phyloP scores from a whole-genome alignment of 1,140 invertebrate species.

The Drosophila baimaii region DNA sequence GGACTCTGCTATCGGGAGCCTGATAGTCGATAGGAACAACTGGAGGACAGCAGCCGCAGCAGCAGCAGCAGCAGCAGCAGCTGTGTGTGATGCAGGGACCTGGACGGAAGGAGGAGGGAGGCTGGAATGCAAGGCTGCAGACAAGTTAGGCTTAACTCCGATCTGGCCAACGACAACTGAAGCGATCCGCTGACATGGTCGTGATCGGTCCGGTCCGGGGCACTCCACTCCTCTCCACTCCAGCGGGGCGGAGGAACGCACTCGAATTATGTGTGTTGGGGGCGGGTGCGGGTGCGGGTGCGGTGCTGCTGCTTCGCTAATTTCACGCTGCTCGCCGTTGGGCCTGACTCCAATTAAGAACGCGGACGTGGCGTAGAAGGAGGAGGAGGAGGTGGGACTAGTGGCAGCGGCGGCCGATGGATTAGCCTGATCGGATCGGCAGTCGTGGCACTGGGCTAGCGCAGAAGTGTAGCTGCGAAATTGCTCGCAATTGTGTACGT shows the following conservation, averaged over 20 bases:
- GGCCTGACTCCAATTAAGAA: conserved; percentile 14
- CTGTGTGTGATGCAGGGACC: background rate
- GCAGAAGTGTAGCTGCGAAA: conserved; percentile 20
- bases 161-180: conserved; percentile 25
- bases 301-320: background rate
- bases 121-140: conserved; percentile 5
- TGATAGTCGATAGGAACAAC: conserved; percentile 1
- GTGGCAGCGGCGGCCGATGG: conserved; percentile 1
- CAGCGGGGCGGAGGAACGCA: conserved; percentile 2
- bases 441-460: conserved; percentile 37
- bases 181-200: conserved; percentile 30
- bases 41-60: background rate
- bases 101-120: background rate
- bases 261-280: background rate
- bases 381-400: conserved; percentile 7
- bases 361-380: conserved; percentile 1
- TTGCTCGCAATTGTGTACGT: conserved; percentile 39
- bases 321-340: conserved; percentile 7
- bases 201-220: background rate
- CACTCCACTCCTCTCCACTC: conserved; percentile 9
- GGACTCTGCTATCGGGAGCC: conserved; percentile 6
- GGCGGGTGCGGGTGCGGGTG: background rate
- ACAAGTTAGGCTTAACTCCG: conserved; percentile 15
- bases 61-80: background rate
- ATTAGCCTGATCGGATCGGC: conserved; percentile 18